phyloP scores from a whole-genome alignment of 2,113 vertebrate species.

The Ciconia maguari region DNA sequence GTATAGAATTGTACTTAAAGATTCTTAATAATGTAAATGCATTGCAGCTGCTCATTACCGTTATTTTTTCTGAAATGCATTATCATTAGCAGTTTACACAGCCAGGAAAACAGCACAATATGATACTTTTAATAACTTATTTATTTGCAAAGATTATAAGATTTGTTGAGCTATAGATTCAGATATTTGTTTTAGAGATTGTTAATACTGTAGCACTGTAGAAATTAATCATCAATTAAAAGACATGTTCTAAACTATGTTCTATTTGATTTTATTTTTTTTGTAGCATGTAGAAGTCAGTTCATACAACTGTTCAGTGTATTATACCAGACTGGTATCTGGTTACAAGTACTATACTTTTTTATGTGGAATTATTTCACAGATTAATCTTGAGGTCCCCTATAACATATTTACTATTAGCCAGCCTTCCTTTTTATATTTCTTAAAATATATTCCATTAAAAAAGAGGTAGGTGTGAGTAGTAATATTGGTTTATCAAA shows the following conservation, averaged over 20 bases:
- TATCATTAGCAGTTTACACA: conserved; percentile 7
- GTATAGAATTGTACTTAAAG: neutral
- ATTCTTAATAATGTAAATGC: conserved; percentile 7
- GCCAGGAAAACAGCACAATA: neutral
- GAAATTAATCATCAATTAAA: conserved; percentile 43
- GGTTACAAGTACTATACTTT: neutral
- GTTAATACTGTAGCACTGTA: conserved; percentile 21
- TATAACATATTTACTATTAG: neutral
- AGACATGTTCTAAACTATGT: neutral
- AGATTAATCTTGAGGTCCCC: neutral
- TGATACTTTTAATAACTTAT: neutral
- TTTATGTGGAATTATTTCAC: neutral
- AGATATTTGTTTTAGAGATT: neutral
- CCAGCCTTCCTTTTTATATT: neutral
- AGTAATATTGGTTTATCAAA: neutral
- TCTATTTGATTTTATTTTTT: neutral
- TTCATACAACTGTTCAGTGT: neutral
- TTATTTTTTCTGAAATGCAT: neutral
- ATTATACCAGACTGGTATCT: neutral
- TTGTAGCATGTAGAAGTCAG: neutral
- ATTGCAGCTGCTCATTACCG: neutral
- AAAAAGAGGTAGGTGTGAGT: neutral
- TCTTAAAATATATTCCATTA: neutral
- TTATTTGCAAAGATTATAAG: conserved; percentile 12
- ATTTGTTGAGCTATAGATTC: neutral